phyloP scores from a whole-genome alignment of 2,113 vertebrate species.

The Balaeniceps rex region DNA sequence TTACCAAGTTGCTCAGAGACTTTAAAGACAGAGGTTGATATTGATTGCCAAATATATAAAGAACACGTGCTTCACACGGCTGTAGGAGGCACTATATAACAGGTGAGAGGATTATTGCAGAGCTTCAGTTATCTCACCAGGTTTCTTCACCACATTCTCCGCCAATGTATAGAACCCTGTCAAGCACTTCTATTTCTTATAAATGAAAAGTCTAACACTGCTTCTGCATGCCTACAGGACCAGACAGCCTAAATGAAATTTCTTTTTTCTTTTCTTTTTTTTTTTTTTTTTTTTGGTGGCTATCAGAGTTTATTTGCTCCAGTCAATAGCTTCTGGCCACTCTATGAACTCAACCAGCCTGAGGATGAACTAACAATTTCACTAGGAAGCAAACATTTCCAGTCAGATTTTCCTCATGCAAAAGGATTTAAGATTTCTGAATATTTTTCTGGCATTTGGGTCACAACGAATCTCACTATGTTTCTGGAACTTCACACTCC shows the following conservation, averaged over 20 bases:
- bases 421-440: not conserved
- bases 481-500: not conserved
- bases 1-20: not conserved
- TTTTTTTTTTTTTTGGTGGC: not conserved
- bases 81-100: not conserved
- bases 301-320: not conserved
- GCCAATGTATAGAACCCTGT: rapidly evolving
- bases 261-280: not conserved
- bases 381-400: not conserved
- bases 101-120: not conserved
- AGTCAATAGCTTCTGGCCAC: not conserved
- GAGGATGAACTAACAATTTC: not conserved
- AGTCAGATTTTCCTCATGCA: not conserved
- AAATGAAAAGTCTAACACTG: not conserved
- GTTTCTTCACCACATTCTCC: not conserved
- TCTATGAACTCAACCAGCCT: not conserved
- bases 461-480: not conserved
- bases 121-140: not conserved
- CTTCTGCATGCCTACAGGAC: not conserved
- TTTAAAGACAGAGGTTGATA: not conserved
- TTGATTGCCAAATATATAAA: not conserved
- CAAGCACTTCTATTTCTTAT: not conserved
- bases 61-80: not conserved
- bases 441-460: not conserved
- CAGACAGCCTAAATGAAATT: not conserved